phyloP scores from a whole-genome alignment of 2,113 vertebrate genomes.

The Gopherus flavomarginatus region DNA sequence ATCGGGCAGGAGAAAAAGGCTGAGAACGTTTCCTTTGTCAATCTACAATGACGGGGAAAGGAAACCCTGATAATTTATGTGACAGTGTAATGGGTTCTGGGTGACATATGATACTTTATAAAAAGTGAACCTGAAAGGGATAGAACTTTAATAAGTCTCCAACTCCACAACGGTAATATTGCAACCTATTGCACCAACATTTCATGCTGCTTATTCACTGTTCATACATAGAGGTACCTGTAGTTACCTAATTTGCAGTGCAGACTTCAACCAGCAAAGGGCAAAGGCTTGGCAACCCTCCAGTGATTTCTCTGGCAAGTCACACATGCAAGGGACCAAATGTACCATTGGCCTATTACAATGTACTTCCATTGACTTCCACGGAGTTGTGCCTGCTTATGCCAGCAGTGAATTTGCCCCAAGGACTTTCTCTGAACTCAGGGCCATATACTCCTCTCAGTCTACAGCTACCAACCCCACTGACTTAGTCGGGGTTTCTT shows the following conservation, averaged over 20 bases:
- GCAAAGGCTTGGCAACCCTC: not conserved
- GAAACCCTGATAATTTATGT: constrained; percentile 80
- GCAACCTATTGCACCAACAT: constrained; percentile 27
- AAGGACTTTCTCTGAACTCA: not conserved
- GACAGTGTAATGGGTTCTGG: constrained; percentile 79
- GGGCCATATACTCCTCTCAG: not conserved
- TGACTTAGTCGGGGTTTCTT: not conserved
- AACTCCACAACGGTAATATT: constrained; percentile 52
- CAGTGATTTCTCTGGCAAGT: not conserved
- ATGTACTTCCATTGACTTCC: not conserved
- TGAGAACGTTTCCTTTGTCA: constrained; percentile 71
- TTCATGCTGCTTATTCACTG: not conserved
- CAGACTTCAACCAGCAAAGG: not conserved
- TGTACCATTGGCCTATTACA: not conserved
- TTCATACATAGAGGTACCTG: not conserved
- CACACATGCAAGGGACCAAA: accelerated
- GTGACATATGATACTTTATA: constrained; percentile 76
- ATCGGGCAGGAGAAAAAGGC: constrained; percentile 46
- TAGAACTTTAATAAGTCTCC: constrained; percentile 71
- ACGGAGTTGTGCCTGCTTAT: not conserved
- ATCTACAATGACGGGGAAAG: constrained; percentile 73
- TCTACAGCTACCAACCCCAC: not conserved
- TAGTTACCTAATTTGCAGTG: not conserved
- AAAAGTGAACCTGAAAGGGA: constrained; percentile 72
- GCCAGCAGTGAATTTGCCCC: not conserved